Evolutionary conservation across 2,888 invertebrate species (phyloP).

Genomic region (Spisula subtruncata): DNA sequence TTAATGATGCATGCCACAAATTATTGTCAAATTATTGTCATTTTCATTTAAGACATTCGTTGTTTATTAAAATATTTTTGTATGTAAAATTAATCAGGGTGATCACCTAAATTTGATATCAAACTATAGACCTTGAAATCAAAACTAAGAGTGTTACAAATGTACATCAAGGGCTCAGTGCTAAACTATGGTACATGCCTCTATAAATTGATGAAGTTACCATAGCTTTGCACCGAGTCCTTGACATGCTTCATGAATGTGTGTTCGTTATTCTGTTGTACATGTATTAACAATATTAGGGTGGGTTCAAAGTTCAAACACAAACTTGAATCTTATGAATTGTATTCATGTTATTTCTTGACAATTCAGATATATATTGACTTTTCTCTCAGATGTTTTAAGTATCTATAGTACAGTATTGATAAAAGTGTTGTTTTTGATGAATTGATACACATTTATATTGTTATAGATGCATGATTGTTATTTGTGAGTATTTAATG

Average conservation of each 20-base stretch:
- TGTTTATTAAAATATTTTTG: conserved; percentile 5
- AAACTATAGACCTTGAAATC: background rate
- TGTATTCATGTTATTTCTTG: conserved; percentile 3
- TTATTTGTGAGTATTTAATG: background rate
- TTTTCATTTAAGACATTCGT: background rate
- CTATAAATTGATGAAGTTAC: no score
- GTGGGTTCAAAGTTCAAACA: background rate
- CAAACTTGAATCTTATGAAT: background rate
- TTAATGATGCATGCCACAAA: no score
- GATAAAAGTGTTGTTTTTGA: conserved; percentile 3
- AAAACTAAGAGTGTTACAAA: background rate
- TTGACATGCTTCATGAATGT: background rate
- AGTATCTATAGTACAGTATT: conserved; percentile 15
- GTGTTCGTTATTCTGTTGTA: conserved; percentile 2
- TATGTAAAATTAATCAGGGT: background rate
- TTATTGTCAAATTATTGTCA: background rate
- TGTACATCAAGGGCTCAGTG: no score
- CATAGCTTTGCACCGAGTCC: no score
- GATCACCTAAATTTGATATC: background rate
- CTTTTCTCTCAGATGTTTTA: conserved; percentile 18
- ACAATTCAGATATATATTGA: background rate
- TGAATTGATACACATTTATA: conserved; percentile 3
- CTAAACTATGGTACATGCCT: no score
- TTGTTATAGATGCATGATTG: background rate
- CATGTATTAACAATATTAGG: background rate